These are phyloP conservation scores for Dorcus hopei DNA, from an alignment of 2,888 invertebrate genomes.

Conservation along the genomic window DNA sequence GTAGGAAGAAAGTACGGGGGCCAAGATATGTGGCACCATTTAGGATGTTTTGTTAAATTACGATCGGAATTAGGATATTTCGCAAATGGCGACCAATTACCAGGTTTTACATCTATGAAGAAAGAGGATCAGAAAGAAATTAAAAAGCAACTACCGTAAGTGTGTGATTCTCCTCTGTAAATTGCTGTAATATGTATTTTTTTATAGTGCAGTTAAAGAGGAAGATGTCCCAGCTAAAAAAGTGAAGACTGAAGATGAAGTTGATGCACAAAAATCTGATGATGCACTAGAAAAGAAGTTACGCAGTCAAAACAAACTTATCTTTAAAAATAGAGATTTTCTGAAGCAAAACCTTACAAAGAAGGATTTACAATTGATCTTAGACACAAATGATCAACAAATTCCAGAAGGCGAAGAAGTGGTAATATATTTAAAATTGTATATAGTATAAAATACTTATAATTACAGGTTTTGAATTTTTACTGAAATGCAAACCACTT, in stretches of 20 bases:
- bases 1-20: conserved; percentile 80
- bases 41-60: conserved; percentile 81
- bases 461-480: neutral
- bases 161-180: conserved; percentile 22
- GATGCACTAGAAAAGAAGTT: conserved; percentile 38
- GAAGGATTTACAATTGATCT: conserved; percentile 59
- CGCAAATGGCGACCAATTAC: conserved; percentile 67
- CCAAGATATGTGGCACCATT: conserved; percentile 85
- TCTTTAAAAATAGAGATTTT: conserved; percentile 66
- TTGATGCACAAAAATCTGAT: conserved; percentile 36
- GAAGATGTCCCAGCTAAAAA: conserved; percentile 69
- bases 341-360: conserved; percentile 60
- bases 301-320: conserved; percentile 65
- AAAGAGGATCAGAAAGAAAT: conserved; percentile 69
- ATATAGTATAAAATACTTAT: neutral
- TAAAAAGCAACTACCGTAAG: conserved; percentile 64
- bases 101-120: conserved; percentile 70
- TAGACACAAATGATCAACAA: conserved; percentile 71
- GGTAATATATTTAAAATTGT: conserved; percentile 49
- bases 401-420: conserved; percentile 64
- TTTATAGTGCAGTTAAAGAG: conserved; percentile 47
- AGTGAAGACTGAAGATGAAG: conserved; percentile 62
- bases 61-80: conserved; percentile 72
- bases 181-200: neutral
- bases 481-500: neutral